Percentiles rank a stretch among this genome's conserved stretches.
These are phyloP conservation scores for Pterocles orientalis DNA, from an alignment of 2,113 vertebrate genomes.

Conservation along the genomic window DNA sequence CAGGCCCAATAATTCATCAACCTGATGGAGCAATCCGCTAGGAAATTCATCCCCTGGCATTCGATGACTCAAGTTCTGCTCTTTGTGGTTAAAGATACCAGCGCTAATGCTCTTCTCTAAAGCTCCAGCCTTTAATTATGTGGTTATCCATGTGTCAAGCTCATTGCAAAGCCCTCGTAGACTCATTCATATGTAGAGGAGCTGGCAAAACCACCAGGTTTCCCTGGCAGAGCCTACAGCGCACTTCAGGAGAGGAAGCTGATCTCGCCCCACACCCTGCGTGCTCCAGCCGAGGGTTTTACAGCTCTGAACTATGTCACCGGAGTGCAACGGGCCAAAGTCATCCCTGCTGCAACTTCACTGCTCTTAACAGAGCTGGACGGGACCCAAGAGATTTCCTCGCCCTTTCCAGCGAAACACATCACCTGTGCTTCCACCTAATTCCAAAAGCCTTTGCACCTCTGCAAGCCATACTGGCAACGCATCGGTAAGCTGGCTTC, in stretches of 20 bases:
- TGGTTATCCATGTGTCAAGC: conserved; percentile 19
- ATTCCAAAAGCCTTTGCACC: conserved; percentile 14
- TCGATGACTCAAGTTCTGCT: conserved; percentile 6
- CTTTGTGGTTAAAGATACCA: not conserved
- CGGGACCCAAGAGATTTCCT: not conserved
- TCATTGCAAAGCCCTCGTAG: not conserved
- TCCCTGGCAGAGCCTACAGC: conserved; percentile 5
- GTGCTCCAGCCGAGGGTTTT: not conserved
- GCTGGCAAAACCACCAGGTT: conserved; percentile 33
- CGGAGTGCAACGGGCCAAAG: not conserved
- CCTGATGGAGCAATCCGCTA: not conserved
- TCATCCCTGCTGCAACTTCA: not conserved
- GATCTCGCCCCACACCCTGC: conserved; percentile 10
- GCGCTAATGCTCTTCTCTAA: not conserved
- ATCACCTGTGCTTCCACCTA: not conserved
- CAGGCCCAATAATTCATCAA: not conserved
- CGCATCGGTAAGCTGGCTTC: not conserved
- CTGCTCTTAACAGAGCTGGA: conserved; percentile 26
- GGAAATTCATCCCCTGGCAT: conserved; percentile 26
- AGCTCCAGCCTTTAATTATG: conserved; percentile 1
- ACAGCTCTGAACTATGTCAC: conserved; percentile 32
- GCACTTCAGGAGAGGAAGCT: not conserved
- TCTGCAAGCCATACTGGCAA: not conserved
- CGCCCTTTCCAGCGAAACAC: not conserved
- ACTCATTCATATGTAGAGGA: conserved; percentile 38